Evolutionary conservation across 35 echinoderm and acorn worm species (phyloP), one percentile per base, ranked within the genome.

Genomic region (Diadema setosum): DNA sequence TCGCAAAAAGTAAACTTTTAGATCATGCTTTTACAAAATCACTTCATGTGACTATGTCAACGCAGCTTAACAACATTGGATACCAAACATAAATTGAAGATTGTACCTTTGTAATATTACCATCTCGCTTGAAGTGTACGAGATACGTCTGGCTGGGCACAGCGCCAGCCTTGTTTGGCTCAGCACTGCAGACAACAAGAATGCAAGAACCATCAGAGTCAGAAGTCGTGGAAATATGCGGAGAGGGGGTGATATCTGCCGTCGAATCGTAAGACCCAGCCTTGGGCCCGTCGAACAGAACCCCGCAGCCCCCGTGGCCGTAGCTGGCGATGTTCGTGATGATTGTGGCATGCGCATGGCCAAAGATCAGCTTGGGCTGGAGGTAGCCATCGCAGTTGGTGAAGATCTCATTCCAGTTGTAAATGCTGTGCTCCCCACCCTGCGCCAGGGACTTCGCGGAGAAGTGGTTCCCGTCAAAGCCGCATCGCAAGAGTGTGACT

Each of bases 391-490:
- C 46, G 4, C 25, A 18, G 32, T 91, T 67, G 16, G 89, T 91
- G 56, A 83, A 81, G 23, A 88, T 61, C 45, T 83, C 67, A 30
- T 91, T 81, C 76, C 64, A 91, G 5, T 91, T 50, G 50, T 95
- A 95, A 18, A 95, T 84, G 31, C 61, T 84, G 85, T 95, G 94
- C 9, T 73, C 58, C 2, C 94, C 94, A 4, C 16, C 76, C 75
- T 91, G 85, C 2, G 55, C 80, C 0, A 95, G 15, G 23, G 89
- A 91, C 41, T 31, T 84, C 20, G 31, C 46, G 40, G 85, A 58
- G 45, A 64, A 88, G 5, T 83, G 85, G 58, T 95, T 95, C 21
- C 94, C 94, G 50, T 78, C 85, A 49, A 91, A 85, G 39, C 94
- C 94, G 60, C 94, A 95, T 9, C 94, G 84, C 5, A 95, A 69